phyloP scores from a whole-genome alignment of 2,113 vertebrate genomes.

The Tautogolabrus adspersus region DNA sequence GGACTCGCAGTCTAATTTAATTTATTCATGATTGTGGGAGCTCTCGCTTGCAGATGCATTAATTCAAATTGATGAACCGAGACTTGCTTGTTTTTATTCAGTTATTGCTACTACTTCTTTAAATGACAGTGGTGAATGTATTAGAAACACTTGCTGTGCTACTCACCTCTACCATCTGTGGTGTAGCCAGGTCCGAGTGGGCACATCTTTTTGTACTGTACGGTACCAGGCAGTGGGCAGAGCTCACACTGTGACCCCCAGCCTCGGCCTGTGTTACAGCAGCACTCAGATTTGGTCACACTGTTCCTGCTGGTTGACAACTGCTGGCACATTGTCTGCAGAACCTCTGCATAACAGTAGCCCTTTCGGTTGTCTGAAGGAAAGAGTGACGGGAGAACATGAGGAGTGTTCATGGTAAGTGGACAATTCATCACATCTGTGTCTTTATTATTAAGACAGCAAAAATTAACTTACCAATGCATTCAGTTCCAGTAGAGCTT shows the following conservation, averaged over 20 bases:
- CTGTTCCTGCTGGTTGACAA: constrained; percentile 88
- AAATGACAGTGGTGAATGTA: not conserved
- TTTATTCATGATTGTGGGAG: not conserved
- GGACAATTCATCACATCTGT: too few species aligned
- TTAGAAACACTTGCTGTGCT: not conserved
- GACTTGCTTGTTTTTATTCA: not conserved
- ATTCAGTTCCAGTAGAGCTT: constrained; percentile 89
- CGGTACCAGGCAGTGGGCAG: constrained; percentile 91
- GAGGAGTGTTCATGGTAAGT: too few species aligned
- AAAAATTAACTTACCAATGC: constrained; percentile 86
- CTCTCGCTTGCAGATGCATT: not conserved
- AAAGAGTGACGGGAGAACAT: not conserved
- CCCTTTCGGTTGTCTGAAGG: constrained; percentile 89
- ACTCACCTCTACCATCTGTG: constrained; percentile 90
- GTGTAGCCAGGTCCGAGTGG: constrained; percentile 93
- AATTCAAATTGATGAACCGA: not conserved
- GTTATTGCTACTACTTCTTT: not conserved
- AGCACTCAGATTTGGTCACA: constrained; percentile 93
- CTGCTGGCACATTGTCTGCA: constrained; percentile 93
- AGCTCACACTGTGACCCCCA: constrained; percentile 94
- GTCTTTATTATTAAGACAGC: too few species aligned
- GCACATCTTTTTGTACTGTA: constrained; percentile 93
- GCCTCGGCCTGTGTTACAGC: constrained; percentile 90
- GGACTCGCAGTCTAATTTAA: not conserved
- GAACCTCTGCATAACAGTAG: constrained; percentile 91